Percentiles rank a stretch among this genome's conserved stretches.
Evolutionary conservation across 2,888 invertebrate species (phyloP).

Genomic region (Sinopyrophorus schimmeli): DNA sequence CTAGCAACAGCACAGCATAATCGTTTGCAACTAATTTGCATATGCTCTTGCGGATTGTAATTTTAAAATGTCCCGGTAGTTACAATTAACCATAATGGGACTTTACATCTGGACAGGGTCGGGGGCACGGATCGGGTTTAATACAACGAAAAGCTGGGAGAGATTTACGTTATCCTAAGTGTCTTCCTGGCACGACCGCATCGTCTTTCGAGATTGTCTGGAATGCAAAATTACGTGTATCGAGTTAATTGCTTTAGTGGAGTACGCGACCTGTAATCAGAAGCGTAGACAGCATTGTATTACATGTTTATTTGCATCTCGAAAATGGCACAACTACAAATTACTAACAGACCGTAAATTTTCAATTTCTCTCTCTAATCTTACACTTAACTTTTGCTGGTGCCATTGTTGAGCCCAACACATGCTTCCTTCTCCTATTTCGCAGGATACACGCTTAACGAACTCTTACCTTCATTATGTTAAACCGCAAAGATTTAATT

Average conservation of each 20-base stretch:
- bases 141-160: constrained; percentile 21
- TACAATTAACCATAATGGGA: constrained; percentile 33
- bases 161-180: constrained; percentile 24
- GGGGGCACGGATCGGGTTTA: constrained; percentile 27
- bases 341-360: constrained; percentile 10
- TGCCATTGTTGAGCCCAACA: no score
- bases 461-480: no score
- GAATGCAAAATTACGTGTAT: constrained; percentile 32
- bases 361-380: constrained; percentile 10
- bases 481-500: no score
- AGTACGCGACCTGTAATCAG: constrained; percentile 33
- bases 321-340: constrained; percentile 11
- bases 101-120: constrained; percentile 28
- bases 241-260: constrained; percentile 35
- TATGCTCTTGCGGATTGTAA: constrained; percentile 34
- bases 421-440: no score
- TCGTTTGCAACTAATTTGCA: constrained; percentile 35
- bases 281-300: constrained; percentile 28
- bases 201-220: constrained; percentile 20
- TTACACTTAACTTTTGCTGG: constrained; percentile 5
- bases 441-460: no score
- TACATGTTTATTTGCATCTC: constrained; percentile 23
- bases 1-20: constrained; percentile 26
- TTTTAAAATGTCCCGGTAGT: constrained; percentile 35
- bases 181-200: constrained; percentile 20